A percentile compares a stretch with the other conserved stretches of the same genome.
Evolutionary conservation across 2,888 invertebrate genomes (phyloP).

Genomic region (Cordilura impudica): DNA sequence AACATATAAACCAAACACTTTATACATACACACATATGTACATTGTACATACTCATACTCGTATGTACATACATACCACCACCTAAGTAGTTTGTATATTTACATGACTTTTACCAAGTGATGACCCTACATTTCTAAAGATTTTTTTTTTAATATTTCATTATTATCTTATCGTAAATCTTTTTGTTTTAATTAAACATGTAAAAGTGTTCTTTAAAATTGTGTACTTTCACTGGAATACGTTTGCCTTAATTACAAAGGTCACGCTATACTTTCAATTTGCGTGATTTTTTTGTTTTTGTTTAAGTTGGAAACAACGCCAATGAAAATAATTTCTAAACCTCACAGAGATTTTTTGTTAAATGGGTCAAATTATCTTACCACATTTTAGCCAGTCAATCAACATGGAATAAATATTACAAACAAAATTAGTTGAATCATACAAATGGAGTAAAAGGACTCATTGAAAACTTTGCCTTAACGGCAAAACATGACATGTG

Average conservation of each 20-base stretch:
- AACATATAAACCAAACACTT: background rate
- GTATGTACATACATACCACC: background rate
- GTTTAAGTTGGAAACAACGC: background rate
- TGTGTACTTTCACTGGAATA: slow-evolving; percentile 49
- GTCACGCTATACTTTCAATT: slow-evolving; percentile 47
- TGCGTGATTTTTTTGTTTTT: slow-evolving; percentile 6
- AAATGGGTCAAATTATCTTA: background rate
- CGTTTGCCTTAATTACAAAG: slow-evolving; percentile 27
- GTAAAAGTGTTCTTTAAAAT: slow-evolving; percentile 39
- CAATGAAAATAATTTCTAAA: background rate
- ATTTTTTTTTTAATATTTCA: slow-evolving; percentile 2
- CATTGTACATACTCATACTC: background rate
- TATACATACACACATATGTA: background rate
- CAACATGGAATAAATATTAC: no score
- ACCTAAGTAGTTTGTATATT: background rate
- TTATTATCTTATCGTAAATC: slow-evolving; percentile 40
- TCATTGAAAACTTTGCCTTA: background rate
- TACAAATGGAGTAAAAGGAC: no score
- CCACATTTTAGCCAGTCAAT: no score
- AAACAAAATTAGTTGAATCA: no score
- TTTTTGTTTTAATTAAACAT: slow-evolving; percentile 56
- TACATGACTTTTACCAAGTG: background rate
- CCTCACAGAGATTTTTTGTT: background rate
- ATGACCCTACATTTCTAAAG: background rate
- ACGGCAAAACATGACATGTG: background rate